Percentiles rank a stretch among this genome's conserved stretches.
phyloP scores from a whole-genome alignment of 2,797 vertebrate species.

The Ciconia nigra region DNA sequence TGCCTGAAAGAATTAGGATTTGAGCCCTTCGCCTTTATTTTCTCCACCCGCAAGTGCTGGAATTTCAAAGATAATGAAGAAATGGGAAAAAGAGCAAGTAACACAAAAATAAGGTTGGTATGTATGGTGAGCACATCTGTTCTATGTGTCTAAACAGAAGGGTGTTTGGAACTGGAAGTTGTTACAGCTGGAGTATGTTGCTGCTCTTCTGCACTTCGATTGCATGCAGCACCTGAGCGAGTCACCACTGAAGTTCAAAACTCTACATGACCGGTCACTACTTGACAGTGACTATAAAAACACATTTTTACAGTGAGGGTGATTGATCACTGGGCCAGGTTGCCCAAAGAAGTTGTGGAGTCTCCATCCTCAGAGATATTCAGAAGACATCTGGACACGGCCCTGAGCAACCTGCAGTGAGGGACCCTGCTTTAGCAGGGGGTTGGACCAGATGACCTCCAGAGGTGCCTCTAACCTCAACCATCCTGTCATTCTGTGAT shows the following conservation, averaged over 20 bases:
- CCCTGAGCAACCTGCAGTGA: neutral
- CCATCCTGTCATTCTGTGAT: neutral
- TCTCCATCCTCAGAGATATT: neutral
- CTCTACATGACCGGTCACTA: neutral
- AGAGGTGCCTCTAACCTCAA: neutral
- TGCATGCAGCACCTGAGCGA: neutral
- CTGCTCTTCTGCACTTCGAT: neutral
- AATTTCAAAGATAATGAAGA: neutral
- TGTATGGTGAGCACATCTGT: neutral
- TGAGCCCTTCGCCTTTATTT: neutral
- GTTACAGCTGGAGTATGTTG: neutral
- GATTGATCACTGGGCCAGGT: neutral
- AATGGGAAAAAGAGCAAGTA: neutral
- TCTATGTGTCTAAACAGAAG: neutral
- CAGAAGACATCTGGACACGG: neutral
- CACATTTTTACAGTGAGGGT: neutral
- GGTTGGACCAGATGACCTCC: neutral
- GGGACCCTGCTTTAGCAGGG: neutral
- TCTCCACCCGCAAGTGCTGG: neutral
- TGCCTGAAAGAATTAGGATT: neutral
- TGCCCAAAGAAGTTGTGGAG: neutral
- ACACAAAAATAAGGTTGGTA: neutral
- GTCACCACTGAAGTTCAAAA: neutral
- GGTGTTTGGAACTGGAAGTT: neutral
- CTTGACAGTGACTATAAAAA: neutral